Percentiles rank a stretch among this genome's conserved stretches.
Conservation (phyloP, 2,888 invertebrate genomes). For the Xanthorhoe designata region DNA sequence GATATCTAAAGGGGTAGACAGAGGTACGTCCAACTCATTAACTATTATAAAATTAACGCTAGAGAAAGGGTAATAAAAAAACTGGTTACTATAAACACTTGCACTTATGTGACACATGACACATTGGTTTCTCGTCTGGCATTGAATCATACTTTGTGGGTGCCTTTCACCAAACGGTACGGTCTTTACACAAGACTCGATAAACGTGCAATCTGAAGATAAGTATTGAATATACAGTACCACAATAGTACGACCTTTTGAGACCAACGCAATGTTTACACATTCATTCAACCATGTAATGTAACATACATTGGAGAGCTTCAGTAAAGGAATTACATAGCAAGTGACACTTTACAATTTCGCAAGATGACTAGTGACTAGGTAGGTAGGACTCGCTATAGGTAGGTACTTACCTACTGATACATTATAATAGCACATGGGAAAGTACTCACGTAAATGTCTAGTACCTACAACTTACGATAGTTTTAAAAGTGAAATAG, state of each 20-base stretch:
- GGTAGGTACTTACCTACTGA: no score
- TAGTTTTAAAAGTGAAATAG: no score
- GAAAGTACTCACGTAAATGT: no score
- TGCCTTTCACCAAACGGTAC: neutral
- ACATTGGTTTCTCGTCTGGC: neutral
- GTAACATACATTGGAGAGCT: constrained; percentile 2
- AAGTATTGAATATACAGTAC: neutral
- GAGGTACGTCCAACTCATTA: no score
- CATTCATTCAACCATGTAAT: neutral
- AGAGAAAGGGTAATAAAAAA: no score
- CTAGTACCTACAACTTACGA: no score
- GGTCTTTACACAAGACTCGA: neutral
- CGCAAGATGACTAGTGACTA: neutral
- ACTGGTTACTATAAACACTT: no score
- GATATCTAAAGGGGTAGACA: no score
- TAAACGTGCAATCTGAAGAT: neutral
- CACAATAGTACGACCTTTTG: neutral
- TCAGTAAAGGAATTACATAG: constrained; percentile 1
- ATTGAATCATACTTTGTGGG: neutral
- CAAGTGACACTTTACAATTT: constrained; percentile 5
- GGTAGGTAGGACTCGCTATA: no score
- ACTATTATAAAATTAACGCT: no score
- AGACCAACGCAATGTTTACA: neutral
- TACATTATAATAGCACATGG: no score
- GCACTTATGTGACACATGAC: no score